Base-by-base conservation (phyloP, 1,140 invertebrate species). In the Zaprionus kolodkinae region DNA sequence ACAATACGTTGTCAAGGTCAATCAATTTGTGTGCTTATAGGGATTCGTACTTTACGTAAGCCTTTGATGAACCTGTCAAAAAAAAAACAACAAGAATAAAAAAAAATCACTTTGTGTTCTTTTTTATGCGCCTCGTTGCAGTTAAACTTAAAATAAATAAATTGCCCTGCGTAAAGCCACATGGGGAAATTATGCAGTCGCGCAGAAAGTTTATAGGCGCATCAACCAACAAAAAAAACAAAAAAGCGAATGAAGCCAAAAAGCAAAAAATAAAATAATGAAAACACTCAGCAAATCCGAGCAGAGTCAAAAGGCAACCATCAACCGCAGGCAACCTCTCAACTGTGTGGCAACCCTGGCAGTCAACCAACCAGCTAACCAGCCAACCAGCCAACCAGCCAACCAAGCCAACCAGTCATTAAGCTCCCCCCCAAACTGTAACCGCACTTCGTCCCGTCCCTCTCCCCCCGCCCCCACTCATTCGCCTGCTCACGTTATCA, bases 401-500 rank as follows among this genome's bases (percentile, higher is more conserved):
- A 84, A 84, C 76, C 84, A 80, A 73, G 64, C 70, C 76, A 62
- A 69, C 63, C 77, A 76, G 77, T 77, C 84, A 87, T 88, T 87
- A 87, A 80, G 84, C 77, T 60, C 45, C 55, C n/a, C 56, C 43
- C 48, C 21, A n/a, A n/a, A n/a, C 21, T 21, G 21, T 21, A 21
- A 21, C 21, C 21, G 21, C 21, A 21, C 21, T 21, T 21, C 2
- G 21, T 21, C 21, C 21, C 21, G n/a, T n/a, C n/a, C n/a, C n/a
- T n/a, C n/a, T n/a, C 2, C 21, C 21, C 21, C 21, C 21, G 21
- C 21, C 21, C 21, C 1, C 21, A 21, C 21, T 21, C 21, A 21
- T 21, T 21, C 56, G n/a, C 35, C 33, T 25, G n/a, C 17, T 50
- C 57, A 56, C 72, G 66, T 48, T 69, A 74, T 74, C 57, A 68